Conservation (phyloP, 2,888 invertebrate species). For the Latheticus oryzae region DNA sequence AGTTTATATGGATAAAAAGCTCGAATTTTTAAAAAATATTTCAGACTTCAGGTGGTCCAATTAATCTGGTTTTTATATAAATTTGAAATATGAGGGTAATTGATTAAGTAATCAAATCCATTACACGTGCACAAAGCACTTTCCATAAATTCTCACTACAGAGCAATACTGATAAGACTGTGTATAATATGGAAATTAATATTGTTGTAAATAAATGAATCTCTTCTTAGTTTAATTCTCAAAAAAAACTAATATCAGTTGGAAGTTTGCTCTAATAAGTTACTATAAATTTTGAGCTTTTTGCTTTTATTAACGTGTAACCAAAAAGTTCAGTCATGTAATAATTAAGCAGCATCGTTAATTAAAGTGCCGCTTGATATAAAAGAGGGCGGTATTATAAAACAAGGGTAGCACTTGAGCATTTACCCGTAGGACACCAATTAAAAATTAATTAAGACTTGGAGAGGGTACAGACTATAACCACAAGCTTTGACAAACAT, state of each 20-base stretch:
- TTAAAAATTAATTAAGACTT: conserved; percentile 45
- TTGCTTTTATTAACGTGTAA: conserved; percentile 32
- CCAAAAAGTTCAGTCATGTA: conserved; percentile 39
- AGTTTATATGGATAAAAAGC: too few relatives aligned
- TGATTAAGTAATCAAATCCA: conserved; percentile 20
- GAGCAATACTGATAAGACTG: conserved; percentile 11
- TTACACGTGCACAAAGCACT: conserved; percentile 5
- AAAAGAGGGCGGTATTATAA: conserved; percentile 38
- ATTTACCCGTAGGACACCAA: conserved; percentile 44
- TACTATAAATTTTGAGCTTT: conserved; percentile 28
- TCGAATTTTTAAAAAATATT: too few relatives aligned
- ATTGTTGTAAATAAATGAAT: too few relatives aligned
- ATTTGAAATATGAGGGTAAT: conserved; percentile 13
- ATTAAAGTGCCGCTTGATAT: conserved; percentile 42
- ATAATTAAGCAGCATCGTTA: conserved; percentile 43
- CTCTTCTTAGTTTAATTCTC: too few relatives aligned
- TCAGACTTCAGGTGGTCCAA: too few relatives aligned
- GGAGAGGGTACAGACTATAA: conserved; percentile 31
- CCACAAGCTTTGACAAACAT: conserved; percentile 34
- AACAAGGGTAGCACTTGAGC: conserved; percentile 42
- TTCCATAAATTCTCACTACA: conserved; percentile 5
- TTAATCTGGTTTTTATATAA: conserved; percentile 1
- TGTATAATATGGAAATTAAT: too few relatives aligned
- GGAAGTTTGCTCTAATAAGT: too few relatives aligned
- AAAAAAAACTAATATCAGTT: too few relatives aligned